Evolutionary conservation across 2,888 invertebrate genomes (phyloP).

Genomic region (Dione vanillae): DNA sequence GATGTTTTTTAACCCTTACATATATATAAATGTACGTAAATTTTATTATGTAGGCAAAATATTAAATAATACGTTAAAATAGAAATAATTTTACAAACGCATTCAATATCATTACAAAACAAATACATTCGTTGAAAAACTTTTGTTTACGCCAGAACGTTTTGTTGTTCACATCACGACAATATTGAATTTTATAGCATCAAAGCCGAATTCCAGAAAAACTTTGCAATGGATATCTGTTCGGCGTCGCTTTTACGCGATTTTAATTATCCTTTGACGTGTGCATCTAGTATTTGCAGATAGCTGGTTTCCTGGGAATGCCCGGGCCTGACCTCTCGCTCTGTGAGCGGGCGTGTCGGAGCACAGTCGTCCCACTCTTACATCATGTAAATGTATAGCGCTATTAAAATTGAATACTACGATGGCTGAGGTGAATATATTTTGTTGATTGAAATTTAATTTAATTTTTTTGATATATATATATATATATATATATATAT

Average conservation of each 20-base stretch:
- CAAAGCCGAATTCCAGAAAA: slow-evolving; percentile 39
- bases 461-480: no score
- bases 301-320: slow-evolving; percentile 25
- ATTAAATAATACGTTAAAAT: background rate
- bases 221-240: slow-evolving; percentile 29
- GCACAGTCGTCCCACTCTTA: slow-evolving; percentile 3
- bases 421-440: background rate
- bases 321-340: slow-evolving; percentile 17
- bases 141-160: slow-evolving; percentile 27
- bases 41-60: no score
- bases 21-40: no score
- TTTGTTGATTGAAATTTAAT: background rate
- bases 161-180: slow-evolving; percentile 28
- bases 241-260: slow-evolving; percentile 36
- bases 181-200: slow-evolving; percentile 35
- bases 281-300: slow-evolving; percentile 27
- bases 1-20: no score
- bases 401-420: background rate
- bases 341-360: background rate
- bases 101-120: background rate
- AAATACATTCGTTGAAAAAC: slow-evolving; percentile 15
- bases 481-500: no score
- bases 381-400: slow-evolving; percentile 1
- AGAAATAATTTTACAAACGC: background rate
- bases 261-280: slow-evolving; percentile 36